These are phyloP conservation scores for Mustela nigripes DNA, from an alignment of 2,113 vertebrate genomes.

Conservation along the genomic window DNA sequence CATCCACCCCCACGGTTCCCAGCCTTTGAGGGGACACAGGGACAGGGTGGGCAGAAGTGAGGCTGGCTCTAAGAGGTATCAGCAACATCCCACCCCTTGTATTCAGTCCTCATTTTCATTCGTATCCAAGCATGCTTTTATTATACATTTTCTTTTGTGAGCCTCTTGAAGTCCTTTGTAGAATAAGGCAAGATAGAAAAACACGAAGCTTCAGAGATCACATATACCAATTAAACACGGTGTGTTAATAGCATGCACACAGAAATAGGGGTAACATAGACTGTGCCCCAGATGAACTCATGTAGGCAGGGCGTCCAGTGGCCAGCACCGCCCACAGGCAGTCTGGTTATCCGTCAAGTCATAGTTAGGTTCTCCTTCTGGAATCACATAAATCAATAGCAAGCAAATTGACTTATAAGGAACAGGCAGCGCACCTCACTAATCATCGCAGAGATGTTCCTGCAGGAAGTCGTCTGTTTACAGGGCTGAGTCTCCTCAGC, in stretches of 20 bases:
- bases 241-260: not conserved
- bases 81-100: not conserved
- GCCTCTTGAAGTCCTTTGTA: not conserved
- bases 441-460: not conserved
- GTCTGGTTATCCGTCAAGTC: not conserved
- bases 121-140: not conserved
- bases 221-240: not conserved
- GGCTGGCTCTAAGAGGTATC: not conserved
- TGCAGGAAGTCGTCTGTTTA: not conserved
- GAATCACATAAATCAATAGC: not conserved
- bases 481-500: not conserved
- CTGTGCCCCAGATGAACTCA: not conserved
- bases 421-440: not conserved
- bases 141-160: not conserved
- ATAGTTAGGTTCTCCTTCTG: not conserved
- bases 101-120: not conserved
- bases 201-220: not conserved
- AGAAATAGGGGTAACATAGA: not conserved
- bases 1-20: accelerated
- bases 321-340: not conserved
- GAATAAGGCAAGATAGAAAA: not conserved
- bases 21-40: not conserved
- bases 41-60: not conserved
- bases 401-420: not conserved
- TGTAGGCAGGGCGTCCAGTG: not conserved